Conservation (phyloP, 2,113 vertebrate species). For the Felis chaus region DNA sequence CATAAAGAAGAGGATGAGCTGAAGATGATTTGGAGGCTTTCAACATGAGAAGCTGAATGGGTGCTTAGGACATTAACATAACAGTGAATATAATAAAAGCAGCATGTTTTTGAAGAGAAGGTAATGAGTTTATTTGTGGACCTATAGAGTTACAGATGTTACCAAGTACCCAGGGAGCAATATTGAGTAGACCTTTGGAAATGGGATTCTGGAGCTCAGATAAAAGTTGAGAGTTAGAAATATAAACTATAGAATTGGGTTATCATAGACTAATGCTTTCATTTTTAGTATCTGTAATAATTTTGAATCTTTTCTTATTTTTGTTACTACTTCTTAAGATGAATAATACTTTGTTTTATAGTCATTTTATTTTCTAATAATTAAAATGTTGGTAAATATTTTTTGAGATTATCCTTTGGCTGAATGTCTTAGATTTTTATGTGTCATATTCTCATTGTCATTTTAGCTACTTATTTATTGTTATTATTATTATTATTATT, state of each 20-base stretch:
- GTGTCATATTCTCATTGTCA: neutral
- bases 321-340: neutral
- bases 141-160: slow-evolving; percentile 21
- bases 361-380: neutral
- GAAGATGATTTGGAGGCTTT: slow-evolving; percentile 6
- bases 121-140: neutral
- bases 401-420: neutral
- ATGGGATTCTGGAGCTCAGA: neutral
- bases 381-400: neutral
- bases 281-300: neutral
- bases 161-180: neutral
- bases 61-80: neutral
- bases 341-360: neutral
- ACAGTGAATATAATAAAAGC: neutral
- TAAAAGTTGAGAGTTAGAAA: neutral
- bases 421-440: neutral
- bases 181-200: neutral
- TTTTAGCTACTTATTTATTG: neutral
- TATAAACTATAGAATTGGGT: neutral
- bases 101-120: neutral
- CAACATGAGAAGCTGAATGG: neutral
- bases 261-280: neutral
- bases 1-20: neutral
- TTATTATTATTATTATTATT: neutral
- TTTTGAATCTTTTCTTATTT: neutral